phyloP scores from a whole-genome alignment of 2,113 vertebrate species.

The Gymnocephalus cernua region DNA sequence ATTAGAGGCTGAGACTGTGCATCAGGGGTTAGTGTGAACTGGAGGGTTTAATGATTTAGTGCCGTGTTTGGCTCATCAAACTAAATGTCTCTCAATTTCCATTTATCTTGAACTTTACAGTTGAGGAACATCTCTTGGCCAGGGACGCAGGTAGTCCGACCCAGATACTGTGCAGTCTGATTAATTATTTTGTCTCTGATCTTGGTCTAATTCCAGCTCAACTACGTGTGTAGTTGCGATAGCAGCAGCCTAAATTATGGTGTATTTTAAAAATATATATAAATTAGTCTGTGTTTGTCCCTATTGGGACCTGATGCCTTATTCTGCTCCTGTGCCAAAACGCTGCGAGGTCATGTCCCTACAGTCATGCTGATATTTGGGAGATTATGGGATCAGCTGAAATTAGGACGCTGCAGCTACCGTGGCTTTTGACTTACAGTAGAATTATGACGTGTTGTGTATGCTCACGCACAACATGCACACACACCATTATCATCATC shows the following conservation, averaged over 20 bases:
- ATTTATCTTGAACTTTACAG: constrained; percentile 38
- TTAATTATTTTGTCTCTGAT: constrained; percentile 59
- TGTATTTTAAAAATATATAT: too few relatives aligned
- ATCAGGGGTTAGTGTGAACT: constrained; percentile 11
- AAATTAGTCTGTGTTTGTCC: constrained; percentile 40
- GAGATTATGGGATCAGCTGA: constrained; percentile 75
- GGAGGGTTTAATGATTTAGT: constrained; percentile 35
- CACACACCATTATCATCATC: neutral
- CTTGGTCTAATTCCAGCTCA: constrained; percentile 51
- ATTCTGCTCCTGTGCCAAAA: constrained; percentile 51
- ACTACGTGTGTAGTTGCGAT: constrained; percentile 19
- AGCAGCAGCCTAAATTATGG: constrained; percentile 40
- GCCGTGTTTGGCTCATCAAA: constrained; percentile 23
- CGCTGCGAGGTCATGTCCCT: constrained; percentile 45
- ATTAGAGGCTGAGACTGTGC: neutral
- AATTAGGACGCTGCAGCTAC: constrained; percentile 64
- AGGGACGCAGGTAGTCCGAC: constrained; percentile 52
- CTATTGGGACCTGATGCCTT: constrained; percentile 30
- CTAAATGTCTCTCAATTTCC: constrained; percentile 37
- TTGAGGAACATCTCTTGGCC: constrained; percentile 26
- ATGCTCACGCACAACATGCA: neutral
- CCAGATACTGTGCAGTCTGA: constrained; percentile 52
- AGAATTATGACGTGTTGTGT: constrained; percentile 21
- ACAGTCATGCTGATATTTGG: constrained; percentile 43
- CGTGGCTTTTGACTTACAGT: constrained; percentile 45